Evolutionary conservation across 2,113 vertebrate genomes (phyloP), one percentile per base, ranked within the genome.

Genomic region (Malurus elegans): DNA sequence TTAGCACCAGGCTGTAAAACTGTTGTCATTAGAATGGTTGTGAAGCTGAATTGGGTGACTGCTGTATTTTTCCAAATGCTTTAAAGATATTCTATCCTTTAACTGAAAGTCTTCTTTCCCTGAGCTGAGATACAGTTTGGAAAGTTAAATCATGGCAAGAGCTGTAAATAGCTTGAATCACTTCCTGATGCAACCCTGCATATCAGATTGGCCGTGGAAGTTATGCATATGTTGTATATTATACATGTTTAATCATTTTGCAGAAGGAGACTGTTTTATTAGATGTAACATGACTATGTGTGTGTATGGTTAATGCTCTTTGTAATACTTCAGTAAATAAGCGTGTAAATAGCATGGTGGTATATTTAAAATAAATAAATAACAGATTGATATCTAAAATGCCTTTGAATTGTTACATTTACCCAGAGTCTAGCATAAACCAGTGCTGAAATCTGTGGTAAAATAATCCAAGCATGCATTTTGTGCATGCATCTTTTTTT

Each of bases 281-380:
- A 76, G 14, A 5, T 85, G 6, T 10, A 54, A 47, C 7, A 18
- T 24, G 16, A 25, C 31, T 90, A 5, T 17, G 47, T 73, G 6
- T 56, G 9, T 47, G 8, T 70, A 5, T 75, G 16, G 10, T 56
- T 80, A 54, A 38, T 79, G 6, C 7, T 69, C 65, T 90, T 87
- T 0, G 0, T 67, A 79, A 34, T n/a, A 0, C 0, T 58, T 53
- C 65, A 48, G 31, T 12, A 65, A 73, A 66, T 57, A 18, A 54
- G n/a, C 71, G 6, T 64, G 32, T 72, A 57, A 70, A 29, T 61
- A 24, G n/a, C 6, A 44, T 7, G 12, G 3, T 3, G 10, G 19
- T 80, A 13, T 32, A 58, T 57, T 79, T 94, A 23, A 45, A 72
- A 36, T 67, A 81, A 89, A 25, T 36, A 66, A 60, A 31, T 24